phyloP scores from a whole-genome alignment of 2,113 vertebrate genomes.

The Neolamprologus modestus region DNA sequence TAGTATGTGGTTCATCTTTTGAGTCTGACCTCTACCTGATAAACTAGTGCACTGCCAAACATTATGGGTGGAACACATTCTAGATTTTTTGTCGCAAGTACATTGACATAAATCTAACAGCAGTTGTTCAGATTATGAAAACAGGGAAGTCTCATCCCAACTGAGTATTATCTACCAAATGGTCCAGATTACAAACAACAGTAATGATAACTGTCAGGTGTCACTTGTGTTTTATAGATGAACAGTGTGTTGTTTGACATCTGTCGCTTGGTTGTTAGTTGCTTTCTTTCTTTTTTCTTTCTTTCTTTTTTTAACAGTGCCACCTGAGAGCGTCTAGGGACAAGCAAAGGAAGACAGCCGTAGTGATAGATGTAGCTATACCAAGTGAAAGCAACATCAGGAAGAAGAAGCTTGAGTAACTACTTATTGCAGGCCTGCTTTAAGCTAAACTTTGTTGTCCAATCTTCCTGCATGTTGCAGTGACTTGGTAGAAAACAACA shows the following conservation, averaged over 20 bases:
- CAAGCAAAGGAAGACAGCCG: neutral
- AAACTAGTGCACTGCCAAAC: neutral
- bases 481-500: neutral
- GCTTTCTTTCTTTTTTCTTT: neutral
- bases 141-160: neutral
- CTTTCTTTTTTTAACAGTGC: neutral
- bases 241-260: neutral
- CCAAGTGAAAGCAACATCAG: neutral
- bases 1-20: neutral
- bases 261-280: neutral
- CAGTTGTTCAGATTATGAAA: neutral
- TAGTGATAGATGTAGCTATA: neutral
- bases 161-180: neutral
- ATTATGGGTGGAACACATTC: neutral
- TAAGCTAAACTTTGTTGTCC: neutral
- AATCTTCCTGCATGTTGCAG: neutral
- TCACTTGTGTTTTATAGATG: neutral
- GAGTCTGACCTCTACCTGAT: neutral
- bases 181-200: neutral
- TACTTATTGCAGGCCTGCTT: accelerated
- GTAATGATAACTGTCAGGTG: neutral
- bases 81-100: accelerated
- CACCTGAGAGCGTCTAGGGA: neutral
- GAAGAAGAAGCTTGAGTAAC: neutral
- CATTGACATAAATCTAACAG: neutral